These are phyloP conservation scores for Polymixis lichenea DNA, from an alignment of 2,888 invertebrate genomes.

Conservation along the genomic window DNA sequence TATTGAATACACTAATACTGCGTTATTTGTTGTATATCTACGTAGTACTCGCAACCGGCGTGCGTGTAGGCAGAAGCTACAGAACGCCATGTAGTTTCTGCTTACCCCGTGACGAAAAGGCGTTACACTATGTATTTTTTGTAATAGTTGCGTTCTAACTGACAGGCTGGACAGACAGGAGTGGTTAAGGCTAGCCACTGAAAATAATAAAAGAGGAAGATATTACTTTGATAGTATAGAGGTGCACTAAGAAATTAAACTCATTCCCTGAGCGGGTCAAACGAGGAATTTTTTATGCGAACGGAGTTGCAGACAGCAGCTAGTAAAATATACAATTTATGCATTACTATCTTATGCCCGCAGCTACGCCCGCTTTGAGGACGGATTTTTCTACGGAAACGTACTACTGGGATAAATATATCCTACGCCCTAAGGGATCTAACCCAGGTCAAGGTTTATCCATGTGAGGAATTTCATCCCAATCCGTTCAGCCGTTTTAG, in stretches of 20 bases:
- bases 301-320: constrained; percentile 1
- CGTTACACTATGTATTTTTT: too few species aligned
- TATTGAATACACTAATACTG: not conserved
- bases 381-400: not conserved
- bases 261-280: constrained; percentile 6
- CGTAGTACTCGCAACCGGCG: too few species aligned
- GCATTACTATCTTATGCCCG: not conserved
- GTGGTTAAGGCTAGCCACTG: too few species aligned
- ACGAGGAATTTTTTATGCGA: constrained; percentile 26
- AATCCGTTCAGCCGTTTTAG: not conserved
- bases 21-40: not conserved
- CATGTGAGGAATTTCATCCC: not conserved
- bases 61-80: not conserved
- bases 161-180: too few species aligned
- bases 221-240: not conserved
- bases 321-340: constrained; percentile 21
- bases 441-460: not conserved
- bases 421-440: not conserved
- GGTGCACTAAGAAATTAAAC: not conserved
- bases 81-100: not conserved
- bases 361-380: too few species aligned
- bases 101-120: not conserved
- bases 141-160: too few species aligned
- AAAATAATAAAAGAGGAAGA: not conserved
- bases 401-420: not conserved